A percentile compares a stretch with the other conserved stretches of the same genome.
Conservation (phyloP, 2,888 invertebrate species). For the Sminthurides aquaticus region DNA sequence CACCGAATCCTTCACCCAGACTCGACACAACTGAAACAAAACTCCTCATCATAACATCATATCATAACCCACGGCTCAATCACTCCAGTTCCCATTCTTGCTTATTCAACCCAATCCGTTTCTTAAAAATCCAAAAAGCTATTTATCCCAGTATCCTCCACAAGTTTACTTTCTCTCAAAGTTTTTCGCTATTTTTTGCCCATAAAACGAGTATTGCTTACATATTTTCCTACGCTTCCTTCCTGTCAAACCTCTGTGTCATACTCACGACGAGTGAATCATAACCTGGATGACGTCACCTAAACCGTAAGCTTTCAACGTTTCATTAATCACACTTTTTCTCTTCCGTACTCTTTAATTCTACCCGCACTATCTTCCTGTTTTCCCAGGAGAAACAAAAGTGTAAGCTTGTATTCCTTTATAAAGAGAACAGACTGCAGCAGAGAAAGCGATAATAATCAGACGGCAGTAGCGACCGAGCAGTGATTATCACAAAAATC, state of each 20-base stretch:
- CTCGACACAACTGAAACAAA: neutral
- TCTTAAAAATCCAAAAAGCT: neutral
- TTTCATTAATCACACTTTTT: neutral
- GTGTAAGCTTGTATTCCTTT: no score
- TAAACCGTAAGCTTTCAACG: neutral
- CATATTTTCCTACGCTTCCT: neutral
- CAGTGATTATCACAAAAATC: no score
- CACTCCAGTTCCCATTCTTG: neutral
- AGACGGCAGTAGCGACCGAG: no score
- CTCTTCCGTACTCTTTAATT: neutral
- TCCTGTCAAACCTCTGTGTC: neutral
- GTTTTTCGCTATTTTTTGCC: neutral
- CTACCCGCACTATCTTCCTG: neutral
- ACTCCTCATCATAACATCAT: neutral
- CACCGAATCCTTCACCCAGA: neutral
- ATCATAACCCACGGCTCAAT: neutral
- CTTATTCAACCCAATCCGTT: neutral
- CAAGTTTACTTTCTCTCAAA: neutral
- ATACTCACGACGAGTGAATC: neutral
- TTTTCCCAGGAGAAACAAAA: no score
- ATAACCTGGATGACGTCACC: neutral
- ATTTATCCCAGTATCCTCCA: neutral
- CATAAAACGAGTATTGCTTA: no score
- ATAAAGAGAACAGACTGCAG: no score
- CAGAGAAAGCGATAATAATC: no score